phyloP scores from a whole-genome alignment of 2,113 vertebrate genomes.

The Eretmodus cyanostictus region DNA sequence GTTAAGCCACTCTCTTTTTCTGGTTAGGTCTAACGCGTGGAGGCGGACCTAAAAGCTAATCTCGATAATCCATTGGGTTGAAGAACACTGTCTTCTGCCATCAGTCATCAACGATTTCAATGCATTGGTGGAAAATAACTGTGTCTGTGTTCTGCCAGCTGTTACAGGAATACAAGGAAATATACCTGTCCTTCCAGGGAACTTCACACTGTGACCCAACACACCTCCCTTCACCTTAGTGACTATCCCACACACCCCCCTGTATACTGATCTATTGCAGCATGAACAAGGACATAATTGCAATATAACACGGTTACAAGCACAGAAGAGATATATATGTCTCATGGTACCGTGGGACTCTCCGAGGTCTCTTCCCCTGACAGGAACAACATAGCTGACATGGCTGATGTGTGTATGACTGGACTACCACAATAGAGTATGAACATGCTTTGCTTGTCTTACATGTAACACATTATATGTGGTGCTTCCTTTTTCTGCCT shows the following conservation, averaged over 20 bases:
- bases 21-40: constrained; percentile 27
- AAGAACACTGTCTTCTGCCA: constrained; percentile 38
- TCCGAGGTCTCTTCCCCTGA: neutral
- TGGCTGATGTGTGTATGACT: neutral
- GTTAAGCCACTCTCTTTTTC: constrained; percentile 53
- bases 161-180: neutral
- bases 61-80: constrained; percentile 51
- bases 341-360: neutral
- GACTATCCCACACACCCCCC: neutral
- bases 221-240: neutral
- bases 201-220: neutral
- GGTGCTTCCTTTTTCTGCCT: neutral
- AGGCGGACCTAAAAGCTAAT: constrained; percentile 38
- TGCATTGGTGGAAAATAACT: constrained; percentile 1
- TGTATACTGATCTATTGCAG: constrained; percentile 35
- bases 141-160: neutral
- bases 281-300: constrained; percentile 49
- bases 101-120: constrained; percentile 25
- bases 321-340: constrained; percentile 5
- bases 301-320: constrained; percentile 42
- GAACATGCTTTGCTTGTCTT: neutral
- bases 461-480: neutral
- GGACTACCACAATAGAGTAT: neutral
- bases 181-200: neutral
- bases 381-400: neutral